These are phyloP conservation scores for Phalacrocorax brasilianus DNA, from an alignment of 2,113 vertebrate species.

Conservation along the genomic window DNA sequence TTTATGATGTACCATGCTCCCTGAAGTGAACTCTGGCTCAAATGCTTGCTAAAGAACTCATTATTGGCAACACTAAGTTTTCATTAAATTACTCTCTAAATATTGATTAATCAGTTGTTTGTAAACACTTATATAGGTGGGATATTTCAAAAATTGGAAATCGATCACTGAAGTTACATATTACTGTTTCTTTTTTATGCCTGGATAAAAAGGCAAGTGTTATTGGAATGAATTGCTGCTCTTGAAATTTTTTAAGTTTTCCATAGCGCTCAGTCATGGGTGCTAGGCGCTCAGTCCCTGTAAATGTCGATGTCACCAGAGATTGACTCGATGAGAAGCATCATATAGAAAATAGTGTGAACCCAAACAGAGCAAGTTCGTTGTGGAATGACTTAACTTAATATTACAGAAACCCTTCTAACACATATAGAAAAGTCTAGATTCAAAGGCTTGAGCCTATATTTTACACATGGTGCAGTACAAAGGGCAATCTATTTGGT, in stretches of 20 bases:
- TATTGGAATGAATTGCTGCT: not conserved
- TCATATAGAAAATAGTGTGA: not conserved
- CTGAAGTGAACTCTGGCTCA: not conserved
- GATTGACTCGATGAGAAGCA: not conserved
- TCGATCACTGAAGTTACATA: not conserved
- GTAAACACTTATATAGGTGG: not conserved
- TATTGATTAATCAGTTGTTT: not conserved
- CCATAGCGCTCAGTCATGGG: not conserved
- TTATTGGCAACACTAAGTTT: not conserved
- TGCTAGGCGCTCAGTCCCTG: not conserved
- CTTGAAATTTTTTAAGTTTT: not conserved
- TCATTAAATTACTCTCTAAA: not conserved
- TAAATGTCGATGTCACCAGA: not conserved
- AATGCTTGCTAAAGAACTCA: not conserved
- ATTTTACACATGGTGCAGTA: not conserved
- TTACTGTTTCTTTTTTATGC: not conserved
- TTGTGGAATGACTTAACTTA: not conserved
- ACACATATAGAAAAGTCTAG: not conserved
- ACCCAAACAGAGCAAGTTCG: not conserved
- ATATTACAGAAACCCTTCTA: not conserved
- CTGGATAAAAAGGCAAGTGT: not conserved
- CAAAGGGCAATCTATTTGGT: not conserved
- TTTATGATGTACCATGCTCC: too few species aligned
- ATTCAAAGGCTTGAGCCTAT: not conserved
- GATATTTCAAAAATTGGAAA: not conserved